These are phyloP conservation scores for Sinocyclocheilus anshuiensis DNA, from an alignment of 2,113 vertebrate genomes.

Conservation along the genomic window DNA sequence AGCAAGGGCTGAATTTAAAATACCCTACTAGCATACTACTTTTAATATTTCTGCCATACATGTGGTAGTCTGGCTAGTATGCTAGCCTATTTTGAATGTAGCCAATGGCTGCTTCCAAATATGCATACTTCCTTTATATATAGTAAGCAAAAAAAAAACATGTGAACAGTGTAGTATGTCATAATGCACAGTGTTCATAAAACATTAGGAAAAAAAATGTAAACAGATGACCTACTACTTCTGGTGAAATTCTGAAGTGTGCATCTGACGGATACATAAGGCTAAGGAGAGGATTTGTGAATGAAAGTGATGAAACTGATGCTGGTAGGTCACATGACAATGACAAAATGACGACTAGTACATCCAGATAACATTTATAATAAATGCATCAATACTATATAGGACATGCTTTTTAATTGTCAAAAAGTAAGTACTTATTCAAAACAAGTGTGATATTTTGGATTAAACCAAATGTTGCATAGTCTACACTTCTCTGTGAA, in stretches of 20 bases:
- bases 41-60: not conserved
- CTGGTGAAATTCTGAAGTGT: not conserved
- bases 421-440: not conserved
- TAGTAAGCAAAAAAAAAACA: not conserved
- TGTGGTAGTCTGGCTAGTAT: not conserved
- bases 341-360: not conserved
- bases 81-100: not conserved
- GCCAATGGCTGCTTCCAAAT: not conserved
- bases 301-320: not conserved
- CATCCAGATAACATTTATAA: too few relatives aligned
- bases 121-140: not conserved
- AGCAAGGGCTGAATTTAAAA: not conserved
- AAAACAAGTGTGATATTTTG: too few relatives aligned
- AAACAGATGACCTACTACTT: not conserved
- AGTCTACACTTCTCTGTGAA: not conserved
- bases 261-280: not conserved
- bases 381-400: not conserved
- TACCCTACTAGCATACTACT: not conserved
- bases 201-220: not conserved
- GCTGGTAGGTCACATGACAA: not conserved
- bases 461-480: not conserved
- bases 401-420: not conserved
- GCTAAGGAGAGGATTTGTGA: not conserved
- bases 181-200: not conserved
- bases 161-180: not conserved